Conservation (phyloP, 2,888 invertebrate species). For the Troides aeacus region DNA sequence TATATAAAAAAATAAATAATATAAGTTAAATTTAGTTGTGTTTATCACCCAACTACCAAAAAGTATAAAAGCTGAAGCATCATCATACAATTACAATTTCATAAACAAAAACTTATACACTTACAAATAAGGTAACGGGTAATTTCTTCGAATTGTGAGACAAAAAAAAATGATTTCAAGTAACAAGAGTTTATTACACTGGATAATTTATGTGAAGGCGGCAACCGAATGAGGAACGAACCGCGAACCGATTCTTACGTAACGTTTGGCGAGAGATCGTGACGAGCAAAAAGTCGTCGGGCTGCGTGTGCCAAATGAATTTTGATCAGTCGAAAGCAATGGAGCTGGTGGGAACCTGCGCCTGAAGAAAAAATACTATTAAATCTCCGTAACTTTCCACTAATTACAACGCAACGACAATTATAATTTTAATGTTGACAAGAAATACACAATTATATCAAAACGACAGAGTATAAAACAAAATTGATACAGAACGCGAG, state of each 20-base stretch:
- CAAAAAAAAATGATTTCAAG: slow-evolving; percentile 2
- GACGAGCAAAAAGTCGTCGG: slow-evolving; percentile 54
- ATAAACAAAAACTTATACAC: not conserved
- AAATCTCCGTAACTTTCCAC: slow-evolving; percentile 2
- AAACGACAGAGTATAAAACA: not conserved
- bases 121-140: slow-evolving; percentile 5
- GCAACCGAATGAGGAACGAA: slow-evolving; percentile 26
- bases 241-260: slow-evolving; percentile 20
- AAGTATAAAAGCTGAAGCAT: too few relatives aligned
- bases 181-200: slow-evolving; percentile 25
- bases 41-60: too few relatives aligned
- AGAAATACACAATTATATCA: not conserved
- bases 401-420: slow-evolving; percentile 9
- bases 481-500: not conserved
- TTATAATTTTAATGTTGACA: not conserved
- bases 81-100: not conserved
- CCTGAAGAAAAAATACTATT: slow-evolving; percentile 9
- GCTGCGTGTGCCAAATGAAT: slow-evolving; percentile 53
- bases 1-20: too few relatives aligned
- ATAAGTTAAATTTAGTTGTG: too few relatives aligned
- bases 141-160: slow-evolving; percentile 16
- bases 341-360: slow-evolving; percentile 22
- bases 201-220: slow-evolving; percentile 26
- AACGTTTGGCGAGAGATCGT: slow-evolving; percentile 51
- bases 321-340: slow-evolving; percentile 45